Conservation (phyloP, 1,140 invertebrate genomes). For the Drosophila elegans region DNA sequence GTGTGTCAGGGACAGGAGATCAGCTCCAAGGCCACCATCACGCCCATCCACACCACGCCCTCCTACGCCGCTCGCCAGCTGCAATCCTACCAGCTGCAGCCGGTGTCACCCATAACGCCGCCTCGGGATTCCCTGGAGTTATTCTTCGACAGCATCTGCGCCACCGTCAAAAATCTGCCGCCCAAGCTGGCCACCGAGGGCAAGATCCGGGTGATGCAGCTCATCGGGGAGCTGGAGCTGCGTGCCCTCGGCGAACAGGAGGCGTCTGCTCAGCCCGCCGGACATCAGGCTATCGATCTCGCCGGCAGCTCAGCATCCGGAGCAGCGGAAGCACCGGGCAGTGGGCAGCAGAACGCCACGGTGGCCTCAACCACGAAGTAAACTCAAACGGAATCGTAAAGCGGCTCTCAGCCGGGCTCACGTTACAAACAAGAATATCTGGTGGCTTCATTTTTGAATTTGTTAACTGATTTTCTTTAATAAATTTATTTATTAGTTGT, state of each 20-base stretch:
- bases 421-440: constrained; percentile 18
- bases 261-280: constrained; percentile 12
- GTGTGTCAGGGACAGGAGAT: constrained; percentile 46
- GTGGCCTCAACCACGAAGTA: constrained; percentile 73
- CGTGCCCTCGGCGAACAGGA: constrained; percentile 72
- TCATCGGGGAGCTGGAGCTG: constrained; percentile 74
- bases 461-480: constrained; percentile 40
- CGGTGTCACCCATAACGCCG: constrained; percentile 29
- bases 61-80: constrained; percentile 33
- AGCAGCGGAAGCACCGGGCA: constrained; percentile 37
- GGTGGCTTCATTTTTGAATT: constrained; percentile 22
- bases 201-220: constrained; percentile 74
- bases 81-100: constrained; percentile 59
- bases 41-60: constrained; percentile 53
- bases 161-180: constrained; percentile 69
- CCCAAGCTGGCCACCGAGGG: constrained; percentile 78
- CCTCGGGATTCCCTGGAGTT: constrained; percentile 70
- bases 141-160: constrained; percentile 79
- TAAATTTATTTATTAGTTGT: constrained; percentile 48
- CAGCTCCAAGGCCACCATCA: constrained; percentile 69
- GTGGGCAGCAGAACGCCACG: constrained; percentile 67
- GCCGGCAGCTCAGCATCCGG: constrained; percentile 3
- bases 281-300: constrained; percentile 24
- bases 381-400: background rate
- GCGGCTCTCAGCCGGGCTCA: constrained; percentile 38